Base-by-base conservation (phyloP, 2,113 vertebrate genomes). In the Anser brachyrhynchus region DNA sequence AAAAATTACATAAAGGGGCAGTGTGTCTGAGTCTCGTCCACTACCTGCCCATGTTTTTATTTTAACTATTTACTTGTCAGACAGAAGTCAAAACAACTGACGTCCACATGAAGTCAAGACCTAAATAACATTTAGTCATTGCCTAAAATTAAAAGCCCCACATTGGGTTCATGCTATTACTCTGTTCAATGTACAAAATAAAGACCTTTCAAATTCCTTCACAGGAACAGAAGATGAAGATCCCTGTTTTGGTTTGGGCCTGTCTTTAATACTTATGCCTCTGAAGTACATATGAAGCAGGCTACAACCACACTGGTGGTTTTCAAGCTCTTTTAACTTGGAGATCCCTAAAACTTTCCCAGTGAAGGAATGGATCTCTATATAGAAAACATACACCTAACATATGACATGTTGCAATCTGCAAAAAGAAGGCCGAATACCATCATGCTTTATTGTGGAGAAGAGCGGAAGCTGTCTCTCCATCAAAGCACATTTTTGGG, bases 21-120 rank as follows among this genome's bases (percentile, higher is more conserved):
- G 39, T 33, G 10, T 43, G 28, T 71, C 51, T 62, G 39, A 84
- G 44, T 33, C 67, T 71, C 82, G 37, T 51, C 19, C 55, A n/a
- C 44, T 59, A 87, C 58, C 37, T 75, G 77, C 11, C 25, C 73
- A 33, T 71, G 37, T 58, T 90, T 87, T 28, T 26, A 35, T 74
- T 92, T 92, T 90, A 84, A 89, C 79, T 78, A 54, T 72, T 84
- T 92, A 2, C 18, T 80, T 89, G 26, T 88, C 88, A 86, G 59
- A 91, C 18, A 57, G 37, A 3, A 87, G 35, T 9, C 83, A 74
- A 78, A 94, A 52, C 39, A 81, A 80, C 46, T 81, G 61, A 87
- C 49, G 43, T 88, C 49, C 35, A 44, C 37, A 57, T 69, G 73
- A 94, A 92, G 33, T 58, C 54, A 90, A 21, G 22, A 81, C 57